These are phyloP conservation scores for Scomber colias DNA, from an alignment of 2,113 vertebrate genomes.

Conservation along the genomic window DNA sequence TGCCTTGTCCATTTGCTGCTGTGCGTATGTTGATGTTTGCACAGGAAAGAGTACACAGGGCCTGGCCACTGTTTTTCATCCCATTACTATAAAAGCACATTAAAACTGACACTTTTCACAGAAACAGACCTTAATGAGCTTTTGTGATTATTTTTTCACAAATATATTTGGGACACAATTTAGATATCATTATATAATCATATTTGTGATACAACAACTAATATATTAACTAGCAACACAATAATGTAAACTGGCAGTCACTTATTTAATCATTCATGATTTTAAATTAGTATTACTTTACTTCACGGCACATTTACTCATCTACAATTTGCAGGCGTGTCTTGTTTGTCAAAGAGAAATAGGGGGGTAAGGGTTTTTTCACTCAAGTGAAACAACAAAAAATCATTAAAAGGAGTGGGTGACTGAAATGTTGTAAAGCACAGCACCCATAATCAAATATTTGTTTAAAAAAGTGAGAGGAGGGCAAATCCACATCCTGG, in stretches of 20 bases:
- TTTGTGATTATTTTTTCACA: not conserved
- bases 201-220: no score
- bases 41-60: not conserved
- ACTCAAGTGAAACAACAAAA: no score
- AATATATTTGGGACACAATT: not conserved
- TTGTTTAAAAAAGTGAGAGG: not conserved
- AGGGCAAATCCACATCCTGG: not conserved
- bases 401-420: not conserved
- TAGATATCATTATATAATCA: no score
- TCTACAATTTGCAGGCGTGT: no score
- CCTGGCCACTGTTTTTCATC: not conserved
- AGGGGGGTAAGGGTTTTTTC: no score
- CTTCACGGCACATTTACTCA: no score
- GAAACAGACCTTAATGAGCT: not conserved
- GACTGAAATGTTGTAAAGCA: slow-evolving; percentile 1
- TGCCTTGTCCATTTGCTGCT: not conserved
- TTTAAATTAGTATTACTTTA: no score
- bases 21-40: not conserved
- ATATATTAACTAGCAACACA: no score
- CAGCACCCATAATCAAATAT: not conserved
- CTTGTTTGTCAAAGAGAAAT: no score
- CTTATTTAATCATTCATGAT: no score
- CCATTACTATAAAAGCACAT: no score
- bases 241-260: no score
- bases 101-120: not conserved